A percentile compares a stretch with the other conserved stretches of the same genome.
phyloP scores from a whole-genome alignment of 1,140 invertebrate species.

The Rhagoletis pomonella region DNA sequence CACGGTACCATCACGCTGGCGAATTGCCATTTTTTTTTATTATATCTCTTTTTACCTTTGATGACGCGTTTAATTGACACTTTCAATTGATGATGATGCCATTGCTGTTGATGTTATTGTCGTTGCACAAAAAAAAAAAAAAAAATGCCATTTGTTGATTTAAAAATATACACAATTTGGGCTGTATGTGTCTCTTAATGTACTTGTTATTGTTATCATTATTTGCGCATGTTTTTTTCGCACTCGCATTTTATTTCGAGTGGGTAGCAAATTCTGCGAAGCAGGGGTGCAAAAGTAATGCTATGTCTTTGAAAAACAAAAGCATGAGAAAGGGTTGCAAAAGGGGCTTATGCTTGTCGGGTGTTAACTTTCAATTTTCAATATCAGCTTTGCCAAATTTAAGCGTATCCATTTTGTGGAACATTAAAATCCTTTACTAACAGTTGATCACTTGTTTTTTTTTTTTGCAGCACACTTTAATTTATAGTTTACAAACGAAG shows the following conservation, averaged over 20 bases:
- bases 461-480: neutral
- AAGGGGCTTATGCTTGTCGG: neutral
- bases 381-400: constrained; percentile 26
- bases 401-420: constrained; percentile 47
- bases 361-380: constrained; percentile 47
- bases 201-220: neutral
- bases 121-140: neutral
- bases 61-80: constrained; percentile 39
- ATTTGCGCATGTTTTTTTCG: constrained; percentile 16
- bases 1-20: neutral
- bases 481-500: neutral
- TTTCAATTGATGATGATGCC: constrained; percentile 38
- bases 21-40: neutral
- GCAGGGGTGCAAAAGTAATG: no score
- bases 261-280: no score
- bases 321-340: neutral
- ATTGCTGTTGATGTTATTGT: constrained; percentile 30
- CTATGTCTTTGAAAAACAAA: neutral
- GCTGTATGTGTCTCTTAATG: neutral
- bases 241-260: neutral
- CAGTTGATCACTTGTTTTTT: constrained; percentile 16
- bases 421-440: constrained; percentile 30
- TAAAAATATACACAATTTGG: neutral
- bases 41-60: neutral
- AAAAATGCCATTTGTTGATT: constrained; percentile 6